Evolutionary conservation across 2,888 invertebrate genomes (phyloP).

Genomic region (Leucophora obtusa): DNA sequence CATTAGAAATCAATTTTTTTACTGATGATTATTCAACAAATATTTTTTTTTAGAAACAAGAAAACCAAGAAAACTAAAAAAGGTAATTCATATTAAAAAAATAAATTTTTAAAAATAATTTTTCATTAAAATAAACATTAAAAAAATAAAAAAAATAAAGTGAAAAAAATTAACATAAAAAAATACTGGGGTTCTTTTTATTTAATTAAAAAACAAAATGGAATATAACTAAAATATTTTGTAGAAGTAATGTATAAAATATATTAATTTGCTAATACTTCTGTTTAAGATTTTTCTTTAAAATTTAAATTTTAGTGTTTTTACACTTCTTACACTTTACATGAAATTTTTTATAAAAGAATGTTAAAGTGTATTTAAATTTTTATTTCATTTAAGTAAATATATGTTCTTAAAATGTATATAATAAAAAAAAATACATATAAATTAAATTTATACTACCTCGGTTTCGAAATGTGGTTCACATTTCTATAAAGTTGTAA

Average conservation of each 20-base stretch:
- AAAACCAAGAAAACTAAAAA: conserved; percentile 71
- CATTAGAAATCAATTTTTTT: conserved; percentile 34
- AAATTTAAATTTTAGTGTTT: too few species aligned
- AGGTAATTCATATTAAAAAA: conserved; percentile 67
- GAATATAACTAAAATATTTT: too few species aligned
- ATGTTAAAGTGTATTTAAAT: conserved; percentile 24
- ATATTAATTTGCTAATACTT: too few species aligned
- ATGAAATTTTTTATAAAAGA: conserved; percentile 27
- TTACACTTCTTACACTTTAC: conserved; percentile 9
- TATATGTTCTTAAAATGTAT: too few species aligned
- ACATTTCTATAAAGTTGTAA: too few species aligned
- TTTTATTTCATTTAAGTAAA: not conserved
- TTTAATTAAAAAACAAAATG: conserved; percentile 8
- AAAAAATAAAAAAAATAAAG: conserved; percentile 45
- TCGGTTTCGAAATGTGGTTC: too few species aligned
- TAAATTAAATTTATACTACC: too few species aligned
- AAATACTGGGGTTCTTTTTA: conserved; percentile 24
- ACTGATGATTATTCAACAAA: conserved; percentile 57
- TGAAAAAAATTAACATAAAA: conserved; percentile 51
- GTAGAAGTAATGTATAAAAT: too few species aligned
- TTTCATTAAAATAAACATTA: conserved; percentile 65
- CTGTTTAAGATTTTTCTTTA: too few species aligned
- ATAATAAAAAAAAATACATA: too few species aligned
- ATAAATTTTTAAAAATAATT: conserved; percentile 61
- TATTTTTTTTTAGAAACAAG: conserved; percentile 51